phyloP scores from a whole-genome alignment of 2,113 vertebrate genomes.

The Neogale vison region DNA sequence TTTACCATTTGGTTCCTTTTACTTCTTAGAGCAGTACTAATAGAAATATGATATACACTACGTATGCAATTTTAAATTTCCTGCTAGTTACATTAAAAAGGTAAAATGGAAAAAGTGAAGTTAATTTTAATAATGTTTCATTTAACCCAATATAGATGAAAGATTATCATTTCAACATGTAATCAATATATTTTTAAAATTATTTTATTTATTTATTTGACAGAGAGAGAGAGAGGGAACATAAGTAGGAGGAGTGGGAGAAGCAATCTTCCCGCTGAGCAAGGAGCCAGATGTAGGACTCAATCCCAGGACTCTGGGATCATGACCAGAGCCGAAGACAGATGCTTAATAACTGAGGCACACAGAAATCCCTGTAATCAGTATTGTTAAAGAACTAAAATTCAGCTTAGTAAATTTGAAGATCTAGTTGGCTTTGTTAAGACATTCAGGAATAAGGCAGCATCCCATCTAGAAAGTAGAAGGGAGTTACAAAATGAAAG shows the following conservation, averaged over 20 bases:
- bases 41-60: not conserved
- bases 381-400: not conserved
- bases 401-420: not conserved
- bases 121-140: constrained; percentile 26
- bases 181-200: not conserved
- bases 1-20: not conserved
- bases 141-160: not conserved
- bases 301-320: too few species aligned
- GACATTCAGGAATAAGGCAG: not conserved
- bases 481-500: not conserved
- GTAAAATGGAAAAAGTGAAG: not conserved
- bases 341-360: too few species aligned
- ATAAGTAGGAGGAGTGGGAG: too few species aligned
- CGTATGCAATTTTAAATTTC: not conserved
- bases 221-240: too few species aligned
- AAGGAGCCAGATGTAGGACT: too few species aligned
- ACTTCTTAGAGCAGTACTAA: not conserved
- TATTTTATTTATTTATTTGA: too few species aligned
- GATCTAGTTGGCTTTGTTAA: not conserved
- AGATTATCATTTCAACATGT: not conserved
- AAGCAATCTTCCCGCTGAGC: too few species aligned
- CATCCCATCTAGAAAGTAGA: not conserved
- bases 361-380: not conserved
- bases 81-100: not conserved
- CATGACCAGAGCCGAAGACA: too few species aligned